These are phyloP conservation scores for Micromesistius poutassou DNA, from an alignment of 2,797 vertebrate species.

Conservation along the genomic window DNA sequence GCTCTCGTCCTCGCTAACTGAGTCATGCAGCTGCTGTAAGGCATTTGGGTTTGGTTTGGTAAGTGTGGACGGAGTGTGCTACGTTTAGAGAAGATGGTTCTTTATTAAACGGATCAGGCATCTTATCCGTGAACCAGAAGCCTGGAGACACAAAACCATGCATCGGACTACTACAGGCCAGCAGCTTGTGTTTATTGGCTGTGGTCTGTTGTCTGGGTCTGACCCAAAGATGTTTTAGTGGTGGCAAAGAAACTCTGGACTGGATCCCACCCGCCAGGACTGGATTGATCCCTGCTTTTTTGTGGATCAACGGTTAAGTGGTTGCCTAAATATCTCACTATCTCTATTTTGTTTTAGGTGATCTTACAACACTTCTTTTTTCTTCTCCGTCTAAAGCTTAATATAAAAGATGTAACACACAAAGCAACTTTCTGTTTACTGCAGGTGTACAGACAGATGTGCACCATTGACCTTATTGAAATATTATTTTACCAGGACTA, in stretches of 20 bases:
- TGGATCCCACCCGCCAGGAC: constrained; percentile 3
- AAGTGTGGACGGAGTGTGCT: background rate
- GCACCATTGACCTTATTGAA: background rate
- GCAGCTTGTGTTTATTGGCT: background rate
- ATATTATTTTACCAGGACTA: constrained; percentile 21
- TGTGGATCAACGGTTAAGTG: background rate
- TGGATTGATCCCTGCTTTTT: background rate
- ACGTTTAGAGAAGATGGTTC: background rate
- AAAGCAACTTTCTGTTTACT: background rate
- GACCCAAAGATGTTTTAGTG: constrained; percentile 3
- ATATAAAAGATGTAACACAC: background rate
- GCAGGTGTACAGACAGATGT: background rate
- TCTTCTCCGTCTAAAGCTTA: background rate
- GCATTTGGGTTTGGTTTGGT: background rate
- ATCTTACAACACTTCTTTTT: background rate
- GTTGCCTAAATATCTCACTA: background rate
- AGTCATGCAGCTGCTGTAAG: background rate
- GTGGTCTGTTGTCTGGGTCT: background rate
- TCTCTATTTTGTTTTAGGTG: background rate
- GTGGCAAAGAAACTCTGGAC: constrained; percentile 11
- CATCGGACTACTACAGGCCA: background rate
- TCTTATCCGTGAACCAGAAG: background rate
- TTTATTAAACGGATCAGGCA: background rate
- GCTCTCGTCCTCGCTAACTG: background rate
- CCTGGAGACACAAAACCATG: background rate